phyloP scores from a whole-genome alignment of 2,888 invertebrate genomes.

The Parnassius orleans region DNA sequence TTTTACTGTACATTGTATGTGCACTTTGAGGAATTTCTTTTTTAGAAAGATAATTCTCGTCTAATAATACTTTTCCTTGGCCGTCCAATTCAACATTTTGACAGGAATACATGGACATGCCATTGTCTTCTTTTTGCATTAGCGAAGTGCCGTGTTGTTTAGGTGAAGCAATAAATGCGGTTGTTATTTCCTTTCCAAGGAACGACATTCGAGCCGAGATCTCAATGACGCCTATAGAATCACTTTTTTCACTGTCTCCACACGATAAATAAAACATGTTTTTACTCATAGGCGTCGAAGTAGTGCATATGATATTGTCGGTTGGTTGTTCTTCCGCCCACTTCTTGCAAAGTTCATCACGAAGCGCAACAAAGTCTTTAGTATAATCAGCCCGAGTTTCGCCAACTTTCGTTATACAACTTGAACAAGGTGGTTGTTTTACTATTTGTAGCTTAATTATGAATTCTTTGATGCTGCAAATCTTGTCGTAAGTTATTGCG shows the following conservation, averaged over 20 bases:
- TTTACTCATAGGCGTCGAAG: slow-evolving; percentile 64
- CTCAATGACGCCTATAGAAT: slow-evolving; percentile 69
- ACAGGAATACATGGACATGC: slow-evolving; percentile 71
- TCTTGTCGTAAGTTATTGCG: slow-evolving; percentile 75
- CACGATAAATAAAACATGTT: slow-evolving; percentile 66
- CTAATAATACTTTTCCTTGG: slow-evolving; percentile 66
- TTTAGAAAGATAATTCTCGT: slow-evolving; percentile 58
- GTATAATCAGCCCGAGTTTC: slow-evolving; percentile 66
- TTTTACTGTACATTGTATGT: slow-evolving; percentile 32
- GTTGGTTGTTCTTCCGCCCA: slow-evolving; percentile 63
- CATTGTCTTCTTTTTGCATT: slow-evolving; percentile 63
- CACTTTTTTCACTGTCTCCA: slow-evolving; percentile 51
- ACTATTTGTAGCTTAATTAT: slow-evolving; percentile 56
- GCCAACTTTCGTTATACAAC: slow-evolving; percentile 63
- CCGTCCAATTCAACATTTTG: slow-evolving; percentile 75
- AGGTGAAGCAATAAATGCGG: slow-evolving; percentile 59
- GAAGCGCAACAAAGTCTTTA: slow-evolving; percentile 54
- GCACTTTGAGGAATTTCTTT: slow-evolving; percentile 39
- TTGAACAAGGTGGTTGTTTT: slow-evolving; percentile 69
- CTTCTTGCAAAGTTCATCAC: slow-evolving; percentile 65
- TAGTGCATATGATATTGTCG: slow-evolving; percentile 67
- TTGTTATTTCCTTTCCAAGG: slow-evolving; percentile 73
- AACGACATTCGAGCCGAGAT: slow-evolving; percentile 69
- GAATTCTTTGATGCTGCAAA: slow-evolving; percentile 64
- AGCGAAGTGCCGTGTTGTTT: slow-evolving; percentile 57